Evolutionary conservation across 2,113 vertebrate species (phyloP).

Genomic region (Otolemur garnettii): DNA sequence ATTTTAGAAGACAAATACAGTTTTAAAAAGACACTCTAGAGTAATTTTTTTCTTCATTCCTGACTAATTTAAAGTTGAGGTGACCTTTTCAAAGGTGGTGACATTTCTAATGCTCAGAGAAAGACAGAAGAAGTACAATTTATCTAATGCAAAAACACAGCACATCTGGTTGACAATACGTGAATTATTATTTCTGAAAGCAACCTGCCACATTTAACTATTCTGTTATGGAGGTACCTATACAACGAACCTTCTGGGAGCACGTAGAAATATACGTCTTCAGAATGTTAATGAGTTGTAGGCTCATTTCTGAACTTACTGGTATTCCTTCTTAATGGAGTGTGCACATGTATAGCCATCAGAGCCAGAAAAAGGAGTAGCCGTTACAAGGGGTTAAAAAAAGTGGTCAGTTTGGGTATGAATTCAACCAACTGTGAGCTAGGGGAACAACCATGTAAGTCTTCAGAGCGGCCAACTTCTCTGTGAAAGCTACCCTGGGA

Average conservation of each 20-base stretch:
- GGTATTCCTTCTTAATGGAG: background rate
- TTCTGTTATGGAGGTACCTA: background rate
- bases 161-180: slow-evolving; percentile 57
- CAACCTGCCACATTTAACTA: background rate
- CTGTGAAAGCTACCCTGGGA: background rate
- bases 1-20: slow-evolving; percentile 43
- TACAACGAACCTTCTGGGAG: background rate
- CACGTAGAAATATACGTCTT: background rate
- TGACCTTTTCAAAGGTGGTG: slow-evolving; percentile 79
- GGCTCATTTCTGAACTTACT: background rate
- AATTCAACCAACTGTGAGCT: rapidly evolving
- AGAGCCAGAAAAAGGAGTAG: background rate
- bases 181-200: background rate
- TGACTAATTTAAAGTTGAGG: slow-evolving; percentile 70
- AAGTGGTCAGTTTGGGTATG: rapidly evolving
- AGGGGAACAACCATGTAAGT: background rate
- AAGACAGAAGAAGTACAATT: slow-evolving; percentile 65
- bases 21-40: slow-evolving; percentile 49
- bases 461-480: background rate
- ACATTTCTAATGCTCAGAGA: slow-evolving; percentile 71
- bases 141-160: slow-evolving; percentile 50
- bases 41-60: slow-evolving; percentile 48
- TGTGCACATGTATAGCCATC: background rate
- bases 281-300: background rate
- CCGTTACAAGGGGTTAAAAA: background rate